Conservation (phyloP, 30 jellyfish, hydroid and myxozoan genomes). For the Phacellophora camtschatica region DNA sequence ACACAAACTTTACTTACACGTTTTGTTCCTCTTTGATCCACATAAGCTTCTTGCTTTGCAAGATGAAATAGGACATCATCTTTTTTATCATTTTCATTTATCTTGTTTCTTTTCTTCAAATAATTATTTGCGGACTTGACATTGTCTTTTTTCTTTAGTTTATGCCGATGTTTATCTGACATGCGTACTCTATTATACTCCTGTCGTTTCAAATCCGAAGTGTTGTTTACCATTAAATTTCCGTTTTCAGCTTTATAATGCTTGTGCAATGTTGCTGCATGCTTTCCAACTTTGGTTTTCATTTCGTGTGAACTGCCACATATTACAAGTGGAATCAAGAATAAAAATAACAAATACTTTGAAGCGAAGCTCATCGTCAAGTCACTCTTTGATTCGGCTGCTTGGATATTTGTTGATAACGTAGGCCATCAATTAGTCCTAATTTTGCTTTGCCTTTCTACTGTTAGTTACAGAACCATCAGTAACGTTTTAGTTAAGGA, state of each 20-base stretch:
- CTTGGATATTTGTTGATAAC: too few relatives aligned
- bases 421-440: too few relatives aligned
- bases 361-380: too few relatives aligned
- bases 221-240: not conserved
- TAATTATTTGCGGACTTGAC: not conserved
- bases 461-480: too few relatives aligned
- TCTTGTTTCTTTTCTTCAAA: not conserved
- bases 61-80: slow-evolving; percentile 7
- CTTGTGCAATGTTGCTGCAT: not conserved
- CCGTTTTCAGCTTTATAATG: too few relatives aligned
- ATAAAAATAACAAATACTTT: too few relatives aligned
- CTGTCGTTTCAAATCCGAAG: not conserved
- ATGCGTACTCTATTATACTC: slow-evolving; percentile 13
- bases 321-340: too few relatives aligned
- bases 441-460: too few relatives aligned
- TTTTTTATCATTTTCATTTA: not conserved
- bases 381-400: too few relatives aligned
- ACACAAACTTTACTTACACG: too few relatives aligned
- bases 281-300: not conserved
- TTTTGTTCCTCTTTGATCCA: slow-evolving; percentile 12
- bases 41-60: not conserved
- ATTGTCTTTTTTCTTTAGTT: not conserved
- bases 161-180: slow-evolving; percentile 6
- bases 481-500: too few relatives aligned
- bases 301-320: not conserved